Evolutionary conservation across 2,888 invertebrate species (phyloP).

Genomic region (Taenaris catops): DNA sequence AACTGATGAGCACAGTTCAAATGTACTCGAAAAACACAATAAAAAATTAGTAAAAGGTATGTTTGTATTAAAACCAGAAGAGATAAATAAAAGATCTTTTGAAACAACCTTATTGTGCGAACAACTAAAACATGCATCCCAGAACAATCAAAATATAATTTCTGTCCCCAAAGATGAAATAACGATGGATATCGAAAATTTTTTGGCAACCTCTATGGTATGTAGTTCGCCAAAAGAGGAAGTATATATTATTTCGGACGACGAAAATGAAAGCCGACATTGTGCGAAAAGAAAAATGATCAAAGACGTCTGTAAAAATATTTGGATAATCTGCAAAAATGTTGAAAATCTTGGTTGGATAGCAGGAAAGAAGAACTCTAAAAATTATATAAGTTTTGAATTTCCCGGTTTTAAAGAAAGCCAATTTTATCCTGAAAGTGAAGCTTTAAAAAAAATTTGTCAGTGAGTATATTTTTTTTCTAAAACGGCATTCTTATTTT

Average conservation of each 20-base stretch:
- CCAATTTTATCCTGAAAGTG: constrained; percentile 43
- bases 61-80: constrained; percentile 65
- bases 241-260: constrained; percentile 34
- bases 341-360: constrained; percentile 50
- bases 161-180: constrained; percentile 12
- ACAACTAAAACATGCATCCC: neutral
- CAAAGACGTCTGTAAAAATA: constrained; percentile 33
- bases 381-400: constrained; percentile 45
- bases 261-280: constrained; percentile 26
- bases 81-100: constrained; percentile 53
- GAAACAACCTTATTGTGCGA: no score
- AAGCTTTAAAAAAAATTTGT: constrained; percentile 52
- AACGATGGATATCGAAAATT: constrained; percentile 41
- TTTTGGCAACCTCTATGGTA: constrained; percentile 34
- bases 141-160: constrained; percentile 4
- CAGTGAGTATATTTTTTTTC: constrained; percentile 43
- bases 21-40: constrained; percentile 15
- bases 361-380: constrained; percentile 35
- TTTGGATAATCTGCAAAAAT: constrained; percentile 51
- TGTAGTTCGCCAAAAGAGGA: constrained; percentile 30
- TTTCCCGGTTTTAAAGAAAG: constrained; percentile 56
- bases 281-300: no score
- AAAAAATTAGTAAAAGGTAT: constrained; percentile 38
- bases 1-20: constrained; percentile 23
- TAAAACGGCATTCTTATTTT: neutral